Evolutionary conservation across 2,113 vertebrate species (phyloP).

Genomic region (Prietella phreatophila): DNA sequence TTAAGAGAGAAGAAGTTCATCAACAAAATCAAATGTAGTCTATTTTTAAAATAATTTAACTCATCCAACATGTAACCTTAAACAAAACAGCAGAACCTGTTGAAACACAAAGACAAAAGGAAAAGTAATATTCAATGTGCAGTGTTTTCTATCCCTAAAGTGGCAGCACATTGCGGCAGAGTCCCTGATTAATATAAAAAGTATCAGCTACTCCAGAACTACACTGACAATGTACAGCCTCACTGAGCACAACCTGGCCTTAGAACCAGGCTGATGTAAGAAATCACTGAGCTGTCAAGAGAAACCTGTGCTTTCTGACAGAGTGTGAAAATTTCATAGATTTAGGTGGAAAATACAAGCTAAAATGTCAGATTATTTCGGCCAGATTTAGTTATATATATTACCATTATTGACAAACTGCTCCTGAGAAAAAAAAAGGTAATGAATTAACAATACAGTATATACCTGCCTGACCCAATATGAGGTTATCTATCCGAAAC

Average conservation of each 20-base stretch:
- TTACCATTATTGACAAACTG: background rate
- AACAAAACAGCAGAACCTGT: background rate
- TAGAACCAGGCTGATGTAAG: slow-evolving; percentile 13
- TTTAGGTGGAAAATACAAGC: background rate
- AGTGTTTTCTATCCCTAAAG: background rate
- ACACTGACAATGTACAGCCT: slow-evolving; percentile 4
- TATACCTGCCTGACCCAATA: background rate
- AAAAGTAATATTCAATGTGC: slow-evolving; percentile 12
- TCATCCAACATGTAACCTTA: background rate
- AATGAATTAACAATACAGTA: background rate
- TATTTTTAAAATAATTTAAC: background rate
- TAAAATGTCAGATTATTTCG: background rate
- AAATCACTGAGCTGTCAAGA: background rate
- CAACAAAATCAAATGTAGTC: background rate
- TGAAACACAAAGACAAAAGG: background rate
- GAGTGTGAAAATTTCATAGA: background rate
- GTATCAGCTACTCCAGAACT: slow-evolving; percentile 4
- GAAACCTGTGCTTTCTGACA: background rate
- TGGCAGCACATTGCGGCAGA: slow-evolving; percentile 8
- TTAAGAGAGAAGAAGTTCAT: background rate
- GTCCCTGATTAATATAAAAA: slow-evolving; percentile 9
- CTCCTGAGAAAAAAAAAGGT: background rate
- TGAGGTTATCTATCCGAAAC: background rate
- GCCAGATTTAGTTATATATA: background rate
- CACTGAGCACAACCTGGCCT: slow-evolving; percentile 8